Conservation (phyloP, 2,113 vertebrate genomes). For the Myodes glareolus region DNA sequence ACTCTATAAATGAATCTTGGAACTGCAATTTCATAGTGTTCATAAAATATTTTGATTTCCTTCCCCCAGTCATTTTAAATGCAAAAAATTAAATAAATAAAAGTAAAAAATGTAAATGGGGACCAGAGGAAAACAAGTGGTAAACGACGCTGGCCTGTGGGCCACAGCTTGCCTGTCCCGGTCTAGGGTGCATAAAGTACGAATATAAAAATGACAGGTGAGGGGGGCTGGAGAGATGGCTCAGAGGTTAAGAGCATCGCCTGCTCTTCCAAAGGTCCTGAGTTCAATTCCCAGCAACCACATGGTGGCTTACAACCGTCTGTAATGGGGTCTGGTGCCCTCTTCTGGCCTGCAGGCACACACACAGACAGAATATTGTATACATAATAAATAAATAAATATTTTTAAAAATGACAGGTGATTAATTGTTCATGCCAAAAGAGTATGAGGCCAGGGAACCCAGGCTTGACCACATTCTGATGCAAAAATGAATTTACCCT, state of each 20-base stretch:
- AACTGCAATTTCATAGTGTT: slow-evolving; percentile 61
- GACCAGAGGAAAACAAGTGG: slow-evolving; percentile 15
- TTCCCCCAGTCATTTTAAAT: background rate
- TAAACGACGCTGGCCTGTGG: background rate
- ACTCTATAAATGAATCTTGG: slow-evolving; percentile 33
- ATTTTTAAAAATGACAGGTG: slow-evolving; percentile 37
- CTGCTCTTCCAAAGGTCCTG: too few relatives aligned
- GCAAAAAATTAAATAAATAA: background rate
- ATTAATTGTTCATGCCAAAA: slow-evolving; percentile 31
- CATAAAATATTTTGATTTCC: slow-evolving; percentile 46
- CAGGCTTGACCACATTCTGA: slow-evolving; percentile 35
- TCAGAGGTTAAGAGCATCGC: too few relatives aligned
- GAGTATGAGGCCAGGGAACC: background rate
- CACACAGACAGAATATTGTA: too few relatives aligned
- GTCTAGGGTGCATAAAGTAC: slow-evolving; percentile 1
- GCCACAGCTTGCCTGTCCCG: background rate
- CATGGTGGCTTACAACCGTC: too few relatives aligned
- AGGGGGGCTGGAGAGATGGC: too few relatives aligned
- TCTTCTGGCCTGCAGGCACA: too few relatives aligned
- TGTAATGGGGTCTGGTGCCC: too few relatives aligned
- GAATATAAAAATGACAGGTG: slow-evolving; percentile 25
- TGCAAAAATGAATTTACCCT: slow-evolving; percentile 44
- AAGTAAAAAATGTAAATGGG: background rate
- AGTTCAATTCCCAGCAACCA: too few relatives aligned
- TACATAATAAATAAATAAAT: too few relatives aligned